Base-by-base conservation (phyloP, 2,888 invertebrate species). In the Sminthurides aquaticus region DNA sequence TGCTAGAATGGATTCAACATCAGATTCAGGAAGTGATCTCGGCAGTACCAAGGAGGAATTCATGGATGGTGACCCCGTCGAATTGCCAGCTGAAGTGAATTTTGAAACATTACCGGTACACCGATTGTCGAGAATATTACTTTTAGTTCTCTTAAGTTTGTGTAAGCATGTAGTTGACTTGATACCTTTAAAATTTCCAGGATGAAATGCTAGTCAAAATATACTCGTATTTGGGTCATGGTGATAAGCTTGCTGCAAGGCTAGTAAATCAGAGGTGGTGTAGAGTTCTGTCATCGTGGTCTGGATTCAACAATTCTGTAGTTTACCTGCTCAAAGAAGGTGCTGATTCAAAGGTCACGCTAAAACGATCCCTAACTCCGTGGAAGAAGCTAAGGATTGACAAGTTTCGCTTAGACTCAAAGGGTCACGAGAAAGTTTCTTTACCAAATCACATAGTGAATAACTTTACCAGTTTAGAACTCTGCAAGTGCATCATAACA, bases 131-230 rank as follows among this genome's bases (percentile, higher is more conserved):
- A n/a, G n/a, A n/a, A n/a, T n/a, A n/a, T n/a, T n/a, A n/a, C n/a
- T n/a, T n/a, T n/a, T n/a, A n/a, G n/a, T n/a, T n/a, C n/a, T n/a
- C n/a, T n/a, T n/a, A n/a, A n/a, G n/a, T n/a, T n/a, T n/a, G n/a
- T n/a, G n/a, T n/a, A n/a, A n/a, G n/a, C n/a, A n/a, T n/a, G n/a
- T n/a, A n/a, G n/a, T n/a, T n/a, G n/a, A n/a, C n/a, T n/a, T n/a
- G n/a, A n/a, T n/a, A n/a, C n/a, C n/a, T n/a, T n/a, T n/a, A n/a
- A n/a, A n/a, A n/a, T n/a, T 52, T 61, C 1, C 64, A 67, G 67
- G 67, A 67, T 28, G 67, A 67, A 49, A 60, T 67, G 57, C 58
- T 65, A n/a, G 22, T 67, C 15, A 54, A 67, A 28, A 27, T 67
- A 56, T 67, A 62, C 49, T 62, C 64, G 3, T 65, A 63, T 28